Conservation (phyloP, 2,888 invertebrate genomes). For the Stegophylla sp. region DNA sequence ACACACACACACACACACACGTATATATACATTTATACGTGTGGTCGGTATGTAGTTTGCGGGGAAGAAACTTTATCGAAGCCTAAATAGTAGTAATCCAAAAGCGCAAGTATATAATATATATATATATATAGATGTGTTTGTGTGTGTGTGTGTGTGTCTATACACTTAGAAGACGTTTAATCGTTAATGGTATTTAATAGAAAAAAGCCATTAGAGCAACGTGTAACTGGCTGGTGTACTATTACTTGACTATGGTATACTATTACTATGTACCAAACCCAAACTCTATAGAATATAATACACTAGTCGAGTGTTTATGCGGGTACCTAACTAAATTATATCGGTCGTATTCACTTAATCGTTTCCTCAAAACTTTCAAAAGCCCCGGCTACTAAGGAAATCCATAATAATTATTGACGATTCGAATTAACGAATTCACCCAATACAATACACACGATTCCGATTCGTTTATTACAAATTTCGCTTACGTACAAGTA, state of each 20-base stretch:
- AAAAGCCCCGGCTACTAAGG: not conserved
- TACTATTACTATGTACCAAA: not conserved
- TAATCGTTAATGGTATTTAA: conserved; percentile 34
- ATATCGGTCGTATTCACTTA: not conserved
- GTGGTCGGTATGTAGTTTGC: not conserved
- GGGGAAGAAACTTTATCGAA: conserved; percentile 5
- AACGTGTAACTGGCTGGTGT: not conserved
- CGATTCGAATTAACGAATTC: no score
- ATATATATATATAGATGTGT: no score
- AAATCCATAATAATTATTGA: not conserved
- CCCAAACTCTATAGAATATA: not conserved
- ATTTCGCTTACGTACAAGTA: no score
- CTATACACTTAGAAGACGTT: not conserved
- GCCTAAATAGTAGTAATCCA: conserved; percentile 20
- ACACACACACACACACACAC: no score
- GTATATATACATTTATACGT: no score
- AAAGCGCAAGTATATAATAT: not conserved
- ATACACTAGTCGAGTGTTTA: not conserved
- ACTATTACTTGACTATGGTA: not conserved
- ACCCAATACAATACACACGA: no score
- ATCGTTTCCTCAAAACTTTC: not conserved
- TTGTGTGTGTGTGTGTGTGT: no score
- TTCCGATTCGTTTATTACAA: no score
- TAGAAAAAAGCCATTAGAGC: conserved; percentile 9
- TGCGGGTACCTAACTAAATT: not conserved